Base-by-base conservation (phyloP, 1,140 invertebrate species). In the Amphibalanus amphitrite region DNA sequence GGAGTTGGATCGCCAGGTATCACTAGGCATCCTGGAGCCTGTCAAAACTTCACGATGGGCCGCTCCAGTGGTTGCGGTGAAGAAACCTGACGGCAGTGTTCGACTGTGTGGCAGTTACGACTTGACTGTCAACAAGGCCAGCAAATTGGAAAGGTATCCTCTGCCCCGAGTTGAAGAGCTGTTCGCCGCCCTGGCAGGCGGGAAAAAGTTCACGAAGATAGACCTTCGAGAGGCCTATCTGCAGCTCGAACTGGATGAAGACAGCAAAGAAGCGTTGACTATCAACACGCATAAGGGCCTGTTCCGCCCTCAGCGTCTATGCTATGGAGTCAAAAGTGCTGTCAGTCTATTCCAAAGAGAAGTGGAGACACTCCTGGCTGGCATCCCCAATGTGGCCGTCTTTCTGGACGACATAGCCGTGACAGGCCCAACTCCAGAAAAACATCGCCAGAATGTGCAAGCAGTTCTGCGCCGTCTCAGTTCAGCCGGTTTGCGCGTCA, bases 111-210 rank as follows among this genome's bases (percentile, higher is more conserved):
- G 25, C 17, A 30, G 33, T 25, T 71, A 69, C 17, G 70, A 28
- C 1, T 1, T 72, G 1, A 71, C 65, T 4, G 59, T 71, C 15
- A 72, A 72, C 28, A 4, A 69, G 25, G 71, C 30, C 20, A 30
- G 23, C 26, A 23, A n/a, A 25, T 47, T 72, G 17, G 13, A 70
- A 26, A 15, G 28, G 10, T 69, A 72, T 28, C 71, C 71, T 0
- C 1, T 72, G 4, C 71, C 71, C 29, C 69, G 68, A 28, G 29
- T 70, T 3, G 71, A 72, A 29, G 71, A 72, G 25, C 28, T 72
- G 0, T 69, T 70, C 67, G 20, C 29, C 10, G 38, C 29, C 1
- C 26, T 72, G 1, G 0, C 29, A 1, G 68, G 67, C 3, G 67
- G 71, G 1, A 10, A 29, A 0, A 1, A 25, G 26, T 72, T 69